These are phyloP conservation scores for Setipinna tenuifilis DNA, from an alignment of 2,797 vertebrate genomes.

Conservation along the genomic window DNA sequence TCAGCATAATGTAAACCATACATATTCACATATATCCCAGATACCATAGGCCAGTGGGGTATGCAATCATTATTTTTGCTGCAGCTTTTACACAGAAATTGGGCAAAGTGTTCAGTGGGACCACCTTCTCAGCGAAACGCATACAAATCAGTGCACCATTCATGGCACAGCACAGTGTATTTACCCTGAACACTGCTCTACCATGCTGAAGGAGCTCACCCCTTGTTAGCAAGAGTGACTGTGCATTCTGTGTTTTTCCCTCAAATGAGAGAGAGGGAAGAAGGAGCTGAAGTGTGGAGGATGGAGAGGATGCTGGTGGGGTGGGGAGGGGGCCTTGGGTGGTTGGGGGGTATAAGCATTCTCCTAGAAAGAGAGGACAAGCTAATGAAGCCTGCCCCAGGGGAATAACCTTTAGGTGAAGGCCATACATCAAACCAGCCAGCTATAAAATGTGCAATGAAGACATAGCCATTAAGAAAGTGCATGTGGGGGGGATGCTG, in stretches of 20 bases:
- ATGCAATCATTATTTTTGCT: background rate
- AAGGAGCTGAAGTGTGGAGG: constrained; percentile 31
- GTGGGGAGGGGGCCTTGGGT: background rate
- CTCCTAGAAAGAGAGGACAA: constrained; percentile 40
- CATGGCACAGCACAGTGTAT: too few relatives aligned
- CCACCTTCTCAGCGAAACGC: background rate
- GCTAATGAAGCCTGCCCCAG: constrained; percentile 74
- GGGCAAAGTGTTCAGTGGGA: background rate
- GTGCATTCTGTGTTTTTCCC: constrained; percentile 37
- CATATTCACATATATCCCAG: background rate
- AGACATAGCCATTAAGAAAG: constrained; percentile 69
- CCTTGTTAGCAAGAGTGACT: constrained; percentile 46
- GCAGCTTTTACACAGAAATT: constrained; percentile 13
- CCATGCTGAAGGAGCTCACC: background rate
- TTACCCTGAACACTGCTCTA: background rate
- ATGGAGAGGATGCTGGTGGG: background rate
- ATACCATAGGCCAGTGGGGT: background rate
- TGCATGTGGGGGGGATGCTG: constrained; percentile 60
- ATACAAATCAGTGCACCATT: background rate
- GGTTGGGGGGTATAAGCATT: background rate
- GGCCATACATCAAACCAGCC: constrained; percentile 70
- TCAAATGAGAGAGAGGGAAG: constrained; percentile 25
- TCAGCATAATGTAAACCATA: background rate
- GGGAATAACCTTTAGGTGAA: constrained; percentile 74
- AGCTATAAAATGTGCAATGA: constrained; percentile 73